phyloP scores from a whole-genome alignment of 2,797 vertebrate genomes.

The Gorsachius magnificus region DNA sequence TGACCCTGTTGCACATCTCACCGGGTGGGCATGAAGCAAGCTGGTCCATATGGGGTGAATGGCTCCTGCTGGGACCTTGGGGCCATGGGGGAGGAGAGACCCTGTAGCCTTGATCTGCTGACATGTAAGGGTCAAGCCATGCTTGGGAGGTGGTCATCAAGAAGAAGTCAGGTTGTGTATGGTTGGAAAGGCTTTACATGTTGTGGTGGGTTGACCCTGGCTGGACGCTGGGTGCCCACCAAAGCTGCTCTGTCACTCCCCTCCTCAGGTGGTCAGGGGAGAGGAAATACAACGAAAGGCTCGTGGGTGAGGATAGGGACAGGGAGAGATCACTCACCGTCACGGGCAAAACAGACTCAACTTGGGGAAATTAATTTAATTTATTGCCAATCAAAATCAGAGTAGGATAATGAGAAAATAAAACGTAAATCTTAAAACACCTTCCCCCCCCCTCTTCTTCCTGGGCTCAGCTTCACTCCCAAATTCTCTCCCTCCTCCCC shows the following conservation, averaged over 20 bases:
- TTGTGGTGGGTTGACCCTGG: not conserved
- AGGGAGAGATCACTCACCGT: not conserved
- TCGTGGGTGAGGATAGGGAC: not conserved
- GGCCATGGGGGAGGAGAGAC: not conserved
- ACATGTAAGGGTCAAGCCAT: not conserved
- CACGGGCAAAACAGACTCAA: not conserved
- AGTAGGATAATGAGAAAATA: not conserved
- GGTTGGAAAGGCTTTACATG: not conserved
- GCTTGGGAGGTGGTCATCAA: not conserved
- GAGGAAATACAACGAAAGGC: not conserved
- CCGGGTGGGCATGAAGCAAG: not conserved
- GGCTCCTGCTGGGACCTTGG: not conserved
- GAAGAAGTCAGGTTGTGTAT: not conserved
- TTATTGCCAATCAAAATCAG: not conserved
- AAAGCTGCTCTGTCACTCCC: not conserved
- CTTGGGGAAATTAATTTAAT: not conserved
- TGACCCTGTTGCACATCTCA: not conserved
- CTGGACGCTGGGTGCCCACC: not conserved
- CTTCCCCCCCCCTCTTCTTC: not conserved
- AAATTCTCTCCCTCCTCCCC: not conserved
- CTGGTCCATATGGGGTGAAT: not conserved
- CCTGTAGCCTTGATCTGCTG: not conserved
- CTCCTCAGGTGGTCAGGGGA: not conserved
- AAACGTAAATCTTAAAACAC: not conserved
- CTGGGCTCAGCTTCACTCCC: not conserved